Base-by-base conservation (phyloP, 2,113 vertebrate genomes). In the Anseranas semipalmata region DNA sequence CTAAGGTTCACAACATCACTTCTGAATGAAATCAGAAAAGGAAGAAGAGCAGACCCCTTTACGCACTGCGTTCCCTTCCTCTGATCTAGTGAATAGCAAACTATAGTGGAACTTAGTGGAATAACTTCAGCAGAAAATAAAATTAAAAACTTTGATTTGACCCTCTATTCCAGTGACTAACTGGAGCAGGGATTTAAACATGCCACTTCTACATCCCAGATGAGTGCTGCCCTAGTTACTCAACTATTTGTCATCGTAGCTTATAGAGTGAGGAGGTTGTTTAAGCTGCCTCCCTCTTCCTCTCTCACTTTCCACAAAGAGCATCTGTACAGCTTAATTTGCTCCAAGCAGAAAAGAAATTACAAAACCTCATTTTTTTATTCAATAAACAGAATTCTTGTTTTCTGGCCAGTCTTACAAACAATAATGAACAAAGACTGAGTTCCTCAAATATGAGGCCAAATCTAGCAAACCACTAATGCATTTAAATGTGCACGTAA, bases 371-470 rank as follows among this genome's bases (percentile, higher is more conserved):
- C 3, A 0, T 81, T 78, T 62, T 74, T 56, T 60, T 58, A 52
- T 33, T 24, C 9, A 68, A 81, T 65, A 83, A 91, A 82, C 12
- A 89, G 37, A 46, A 85, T 85, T 76, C 37, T 93, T 93, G 25
- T 72, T 72, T 91, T 90, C 85, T 79, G 33, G 37, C 39, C 82
- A 91, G 28, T 6, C 71, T 85, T 46, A 65, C 27, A 68, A 66
- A 46, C 25, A 74, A 21, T 15, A 7, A 65, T 43, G 60, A 87
- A 37, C 28, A 80, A 46, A 12, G 48, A 78, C 21, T 0, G 0
- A 37, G 21, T 37, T 82, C 65, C 18, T 65, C 66, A 95, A 82
- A 58, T 17, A 32, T 0, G 18, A 6, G 7, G 9, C 37, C 39
- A 85, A 75, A 89, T 76, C 68, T 58, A 70, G 28, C 32, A 89